Evolutionary conservation across 2,797 vertebrate species (phyloP).

Genomic region (Sebastes trivittatus): DNA sequence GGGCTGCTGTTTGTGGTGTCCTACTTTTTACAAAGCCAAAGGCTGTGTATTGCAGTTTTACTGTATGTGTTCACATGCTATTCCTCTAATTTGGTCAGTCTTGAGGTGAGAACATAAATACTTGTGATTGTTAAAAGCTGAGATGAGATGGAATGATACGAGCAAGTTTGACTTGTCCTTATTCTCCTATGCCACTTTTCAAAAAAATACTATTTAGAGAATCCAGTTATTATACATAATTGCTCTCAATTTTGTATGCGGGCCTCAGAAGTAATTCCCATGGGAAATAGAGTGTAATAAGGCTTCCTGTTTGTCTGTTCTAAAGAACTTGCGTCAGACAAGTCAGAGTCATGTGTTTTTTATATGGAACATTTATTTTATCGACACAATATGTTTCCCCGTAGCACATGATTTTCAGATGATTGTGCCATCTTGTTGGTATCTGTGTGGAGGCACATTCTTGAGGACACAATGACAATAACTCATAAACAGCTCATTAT

Average conservation of each 20-base stretch:
- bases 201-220: background rate
- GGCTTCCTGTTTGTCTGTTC: conserved; percentile 1
- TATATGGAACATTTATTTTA: background rate
- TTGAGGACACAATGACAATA: background rate
- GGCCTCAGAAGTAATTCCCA: background rate
- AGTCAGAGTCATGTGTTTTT: conserved; percentile 4
- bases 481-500: background rate
- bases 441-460: background rate
- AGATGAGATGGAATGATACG: background rate
- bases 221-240: background rate
- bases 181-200: background rate
- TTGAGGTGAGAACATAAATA: background rate
- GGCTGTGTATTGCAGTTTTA: background rate
- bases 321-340: background rate
- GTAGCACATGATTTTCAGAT: background rate
- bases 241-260: background rate
- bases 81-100: background rate
- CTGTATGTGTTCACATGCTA: background rate
- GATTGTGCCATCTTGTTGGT: background rate
- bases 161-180: background rate
- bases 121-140: background rate
- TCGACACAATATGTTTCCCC: background rate
- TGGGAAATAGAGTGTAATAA: background rate
- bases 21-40: background rate
- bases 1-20: background rate